Evolutionary conservation across 2,113 vertebrate species (phyloP).

Genomic region (Callopanchax toddi): DNA sequence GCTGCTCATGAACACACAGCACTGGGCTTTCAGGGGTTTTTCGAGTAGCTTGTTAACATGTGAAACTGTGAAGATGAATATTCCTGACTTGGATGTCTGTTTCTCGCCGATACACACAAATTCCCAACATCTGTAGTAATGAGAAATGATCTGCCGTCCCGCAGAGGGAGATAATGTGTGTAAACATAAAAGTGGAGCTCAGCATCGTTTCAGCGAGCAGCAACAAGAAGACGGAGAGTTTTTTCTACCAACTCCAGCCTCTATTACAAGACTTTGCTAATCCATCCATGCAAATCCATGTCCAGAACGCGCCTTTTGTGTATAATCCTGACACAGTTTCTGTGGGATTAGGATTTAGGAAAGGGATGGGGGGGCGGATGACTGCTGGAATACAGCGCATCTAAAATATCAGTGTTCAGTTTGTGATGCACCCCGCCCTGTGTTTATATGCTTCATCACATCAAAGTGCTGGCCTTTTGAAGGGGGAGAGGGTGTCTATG

Average conservation of each 20-base stretch:
- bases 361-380: conserved; percentile 16
- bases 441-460: conserved; percentile 39
- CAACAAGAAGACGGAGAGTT: conserved; percentile 49
- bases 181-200: conserved; percentile 51
- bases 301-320: conserved; percentile 77
- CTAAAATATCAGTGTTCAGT: conserved; percentile 49
- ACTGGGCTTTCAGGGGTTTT: conserved; percentile 48
- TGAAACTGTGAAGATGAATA: conserved; percentile 38
- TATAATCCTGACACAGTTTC: conserved; percentile 78
- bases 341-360: conserved; percentile 72
- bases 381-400: conserved; percentile 48
- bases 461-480: conserved; percentile 37
- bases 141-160: conserved; percentile 56
- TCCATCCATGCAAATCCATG: conserved; percentile 79
- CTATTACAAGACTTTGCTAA: conserved; percentile 78
- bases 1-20: conserved; percentile 49
- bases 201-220: conserved; percentile 45
- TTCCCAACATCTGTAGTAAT: conserved; percentile 39
- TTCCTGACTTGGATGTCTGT: conserved; percentile 61
- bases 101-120: conserved; percentile 67
- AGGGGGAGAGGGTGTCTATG: neutral
- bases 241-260: conserved; percentile 58
- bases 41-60: conserved; percentile 47
- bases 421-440: conserved; percentile 30
- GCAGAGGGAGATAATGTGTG: conserved; percentile 58